phyloP scores from a whole-genome alignment of 2,797 vertebrate genomes.

The Cichlasoma orientale region DNA sequence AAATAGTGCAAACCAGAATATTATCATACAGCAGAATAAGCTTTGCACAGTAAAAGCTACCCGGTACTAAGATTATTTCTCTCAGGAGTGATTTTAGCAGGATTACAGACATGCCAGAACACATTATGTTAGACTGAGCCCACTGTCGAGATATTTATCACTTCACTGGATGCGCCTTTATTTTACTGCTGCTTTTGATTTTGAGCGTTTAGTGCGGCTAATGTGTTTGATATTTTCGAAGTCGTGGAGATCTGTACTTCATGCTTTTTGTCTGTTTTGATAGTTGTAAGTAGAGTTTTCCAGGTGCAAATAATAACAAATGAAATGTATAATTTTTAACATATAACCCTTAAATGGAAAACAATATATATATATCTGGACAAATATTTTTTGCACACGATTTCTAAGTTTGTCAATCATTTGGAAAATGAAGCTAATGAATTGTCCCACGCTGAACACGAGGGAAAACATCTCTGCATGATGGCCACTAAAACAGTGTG shows the following conservation, averaged over 20 bases:
- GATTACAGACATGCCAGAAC: slow-evolving; percentile 10
- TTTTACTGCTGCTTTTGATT: neutral
- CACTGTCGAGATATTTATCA: slow-evolving; percentile 13
- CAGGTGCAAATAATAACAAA: neutral
- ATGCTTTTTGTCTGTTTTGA: neutral
- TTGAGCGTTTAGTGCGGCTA: neutral
- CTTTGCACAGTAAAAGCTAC: slow-evolving; percentile 5
- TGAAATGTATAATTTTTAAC: neutral
- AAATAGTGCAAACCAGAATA: neutral
- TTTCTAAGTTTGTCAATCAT: slow-evolving; percentile 31
- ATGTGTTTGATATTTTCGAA: neutral
- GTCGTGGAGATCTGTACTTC: neutral
- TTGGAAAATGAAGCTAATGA: slow-evolving; percentile 37
- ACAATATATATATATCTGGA: neutral
- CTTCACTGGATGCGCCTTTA: slow-evolving; percentile 9
- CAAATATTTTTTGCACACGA: neutral
- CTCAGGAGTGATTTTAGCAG: slow-evolving; percentile 22
- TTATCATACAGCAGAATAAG: neutral
- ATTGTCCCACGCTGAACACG: slow-evolving; percentile 46
- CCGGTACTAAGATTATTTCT: neutral
- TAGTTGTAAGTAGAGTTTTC: neutral
- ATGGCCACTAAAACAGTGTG: slow-evolving; percentile 72
- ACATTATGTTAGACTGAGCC: slow-evolving; percentile 14
- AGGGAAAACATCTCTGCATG: slow-evolving; percentile 49
- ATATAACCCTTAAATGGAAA: neutral